A percentile compares a stretch with the other conserved stretches of the same genome.
Evolutionary conservation across 2,113 vertebrate genomes (phyloP).

Genomic region (Crotalus viridis): DNA sequence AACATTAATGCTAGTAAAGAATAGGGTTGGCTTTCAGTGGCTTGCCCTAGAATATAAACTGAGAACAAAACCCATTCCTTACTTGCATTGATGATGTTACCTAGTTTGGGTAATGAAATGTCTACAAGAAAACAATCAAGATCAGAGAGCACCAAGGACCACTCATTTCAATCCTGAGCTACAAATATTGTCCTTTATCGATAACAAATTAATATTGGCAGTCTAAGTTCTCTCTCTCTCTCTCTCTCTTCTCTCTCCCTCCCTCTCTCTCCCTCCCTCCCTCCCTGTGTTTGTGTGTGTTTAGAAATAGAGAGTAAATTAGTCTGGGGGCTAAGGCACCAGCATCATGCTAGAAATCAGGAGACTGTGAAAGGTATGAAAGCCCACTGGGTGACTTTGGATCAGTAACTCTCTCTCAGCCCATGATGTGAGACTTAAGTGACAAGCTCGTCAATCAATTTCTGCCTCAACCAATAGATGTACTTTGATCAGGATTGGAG

Average conservation of each 20-base stretch:
- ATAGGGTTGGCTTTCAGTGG: neutral
- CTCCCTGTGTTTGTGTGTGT: too few relatives aligned
- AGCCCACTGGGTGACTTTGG: neutral
- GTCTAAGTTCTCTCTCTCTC: too few relatives aligned
- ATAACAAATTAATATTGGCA: too few relatives aligned
- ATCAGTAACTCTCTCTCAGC: neutral
- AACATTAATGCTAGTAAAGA: neutral
- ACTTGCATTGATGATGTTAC: neutral
- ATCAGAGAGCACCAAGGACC: too few relatives aligned
- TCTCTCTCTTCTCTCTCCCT: too few relatives aligned
- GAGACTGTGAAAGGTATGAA: neutral
- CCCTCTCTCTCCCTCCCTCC: too few relatives aligned
- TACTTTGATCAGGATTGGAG: neutral
- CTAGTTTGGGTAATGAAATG: too few relatives aligned
- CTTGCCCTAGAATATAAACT: neutral
- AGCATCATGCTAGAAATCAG: neutral
- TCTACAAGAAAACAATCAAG: too few relatives aligned
- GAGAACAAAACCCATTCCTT: neutral
- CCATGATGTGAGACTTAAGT: neutral
- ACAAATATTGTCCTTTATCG: too few relatives aligned
- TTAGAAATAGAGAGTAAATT: too few relatives aligned
- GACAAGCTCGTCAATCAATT: neutral
- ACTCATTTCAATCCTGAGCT: too few relatives aligned
- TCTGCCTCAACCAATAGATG: neutral
- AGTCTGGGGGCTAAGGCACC: too few relatives aligned